Conservation (phyloP, 2,797 vertebrate species). For the Centroberyx gerrardi region DNA sequence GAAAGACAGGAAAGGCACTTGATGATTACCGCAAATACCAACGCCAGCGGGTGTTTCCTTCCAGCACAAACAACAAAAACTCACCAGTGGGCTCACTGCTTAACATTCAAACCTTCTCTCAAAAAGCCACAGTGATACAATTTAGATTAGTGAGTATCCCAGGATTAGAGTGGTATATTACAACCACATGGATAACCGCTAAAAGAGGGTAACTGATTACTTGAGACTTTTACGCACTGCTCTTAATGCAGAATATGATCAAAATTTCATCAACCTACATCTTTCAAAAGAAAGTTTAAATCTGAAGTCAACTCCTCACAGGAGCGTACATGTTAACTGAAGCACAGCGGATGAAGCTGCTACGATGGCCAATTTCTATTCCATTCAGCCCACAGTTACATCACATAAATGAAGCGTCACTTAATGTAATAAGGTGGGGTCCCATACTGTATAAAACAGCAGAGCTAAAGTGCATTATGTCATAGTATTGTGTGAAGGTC, state of each 20-base stretch:
- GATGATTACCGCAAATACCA: too few relatives aligned
- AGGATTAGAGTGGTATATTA: background rate
- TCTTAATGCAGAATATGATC: too few relatives aligned
- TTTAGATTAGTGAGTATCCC: background rate
- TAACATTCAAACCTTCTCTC: background rate
- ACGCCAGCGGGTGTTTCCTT: too few relatives aligned
- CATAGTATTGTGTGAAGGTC: constrained; percentile 55
- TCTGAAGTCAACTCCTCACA: too few relatives aligned
- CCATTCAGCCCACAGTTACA: background rate
- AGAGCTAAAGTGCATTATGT: constrained; percentile 28
- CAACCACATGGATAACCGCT: too few relatives aligned
- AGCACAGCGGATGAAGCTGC: background rate
- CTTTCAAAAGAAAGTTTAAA: too few relatives aligned
- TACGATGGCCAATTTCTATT: background rate
- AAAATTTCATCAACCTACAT: too few relatives aligned
- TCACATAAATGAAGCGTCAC: constrained; percentile 25
- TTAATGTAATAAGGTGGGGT: constrained; percentile 18
- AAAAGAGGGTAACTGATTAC: too few relatives aligned
- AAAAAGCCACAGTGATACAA: background rate
- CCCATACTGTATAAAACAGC: constrained; percentile 4
- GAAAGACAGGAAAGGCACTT: too few relatives aligned
- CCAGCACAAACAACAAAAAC: too few relatives aligned
- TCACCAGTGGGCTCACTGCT: too few relatives aligned
- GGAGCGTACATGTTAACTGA: background rate
- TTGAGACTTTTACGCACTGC: too few relatives aligned